A percentile compares a stretch with the other conserved stretches of the same genome.
Evolutionary conservation across 92 coral and sea anemone species (phyloP).

Genomic region (Porites rus): DNA sequence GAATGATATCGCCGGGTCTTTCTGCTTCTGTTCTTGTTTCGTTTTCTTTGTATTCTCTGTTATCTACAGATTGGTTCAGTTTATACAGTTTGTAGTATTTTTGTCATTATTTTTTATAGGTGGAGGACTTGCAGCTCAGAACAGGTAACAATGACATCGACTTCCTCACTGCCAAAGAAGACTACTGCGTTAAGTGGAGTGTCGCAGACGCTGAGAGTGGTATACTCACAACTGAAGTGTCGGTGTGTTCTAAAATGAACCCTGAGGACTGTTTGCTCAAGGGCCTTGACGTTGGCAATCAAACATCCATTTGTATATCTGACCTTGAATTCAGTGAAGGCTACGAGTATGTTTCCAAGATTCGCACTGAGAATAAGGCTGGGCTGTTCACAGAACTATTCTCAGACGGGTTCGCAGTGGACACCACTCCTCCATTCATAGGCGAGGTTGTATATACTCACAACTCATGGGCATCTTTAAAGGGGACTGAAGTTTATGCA

Average conservation of each 20-base stretch:
- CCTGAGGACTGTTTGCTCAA: slow-evolving; percentile 60
- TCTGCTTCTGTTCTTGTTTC: no score
- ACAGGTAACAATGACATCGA: slow-evolving; percentile 37
- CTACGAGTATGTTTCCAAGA: slow-evolving; percentile 47
- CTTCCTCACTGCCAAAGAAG: slow-evolving; percentile 47
- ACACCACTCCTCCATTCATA: slow-evolving; percentile 77
- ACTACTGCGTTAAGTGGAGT: slow-evolving; percentile 63
- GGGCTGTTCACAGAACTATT: slow-evolving; percentile 51
- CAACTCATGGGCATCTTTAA: slow-evolving; percentile 21
- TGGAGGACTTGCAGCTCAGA: slow-evolving; percentile 47
- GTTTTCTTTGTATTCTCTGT: neutral
- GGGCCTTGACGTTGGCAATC: slow-evolving; percentile 64
- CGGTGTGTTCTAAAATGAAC: slow-evolving; percentile 71
- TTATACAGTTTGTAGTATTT: neutral
- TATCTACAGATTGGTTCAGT: neutral
- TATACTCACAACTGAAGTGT: slow-evolving; percentile 58
- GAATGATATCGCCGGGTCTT: no score
- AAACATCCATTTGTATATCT: slow-evolving; percentile 54
- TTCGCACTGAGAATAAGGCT: slow-evolving; percentile 71
- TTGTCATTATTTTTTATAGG: slow-evolving; percentile 6
- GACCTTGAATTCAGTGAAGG: slow-evolving; percentile 73
- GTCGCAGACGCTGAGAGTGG: slow-evolving; percentile 73
- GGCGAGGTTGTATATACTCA: slow-evolving; percentile 64
- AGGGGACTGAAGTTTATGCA: slow-evolving; percentile 39
- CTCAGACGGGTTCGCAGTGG: slow-evolving; percentile 78